Conservation (phyloP, 1,140 invertebrate genomes). For the Pinna nobilis region DNA sequence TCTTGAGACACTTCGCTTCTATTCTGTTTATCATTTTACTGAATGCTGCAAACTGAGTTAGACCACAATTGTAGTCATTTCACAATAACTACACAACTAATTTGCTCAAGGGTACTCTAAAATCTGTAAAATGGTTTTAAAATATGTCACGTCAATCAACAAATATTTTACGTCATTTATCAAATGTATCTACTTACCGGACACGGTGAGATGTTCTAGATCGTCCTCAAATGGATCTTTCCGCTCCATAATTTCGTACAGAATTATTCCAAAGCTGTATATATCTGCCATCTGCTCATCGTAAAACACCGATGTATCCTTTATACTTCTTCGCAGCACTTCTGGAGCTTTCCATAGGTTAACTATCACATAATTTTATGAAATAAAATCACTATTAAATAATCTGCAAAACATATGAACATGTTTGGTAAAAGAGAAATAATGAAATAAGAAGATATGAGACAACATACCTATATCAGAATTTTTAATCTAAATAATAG, state of each 20-base stretch:
- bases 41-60: too few species aligned
- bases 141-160: not conserved
- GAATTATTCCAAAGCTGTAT: conserved; percentile 96
- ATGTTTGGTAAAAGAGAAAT: too few species aligned
- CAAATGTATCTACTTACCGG: conserved; percentile 39
- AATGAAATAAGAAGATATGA: too few species aligned
- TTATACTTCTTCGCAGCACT: conserved; percentile 80
- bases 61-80: too few species aligned
- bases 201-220: conserved; percentile 31
- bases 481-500: too few species aligned
- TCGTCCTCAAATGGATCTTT: conserved; percentile 58
- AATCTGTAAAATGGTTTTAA: too few species aligned
- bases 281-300: conserved; percentile 88
- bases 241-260: conserved; percentile 74
- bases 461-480: too few species aligned
- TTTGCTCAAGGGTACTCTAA: not conserved
- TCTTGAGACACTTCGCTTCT: too few species aligned
- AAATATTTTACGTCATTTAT: not conserved
- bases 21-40: too few species aligned
- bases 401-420: too few species aligned
- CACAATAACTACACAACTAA: not conserved
- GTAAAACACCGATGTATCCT: not conserved
- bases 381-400: too few species aligned
- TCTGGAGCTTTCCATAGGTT: conserved; percentile 94
- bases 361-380: too few species aligned